Evolutionary conservation across 2,797 vertebrate species (phyloP).

Genomic region (Taenioides sp.): DNA sequence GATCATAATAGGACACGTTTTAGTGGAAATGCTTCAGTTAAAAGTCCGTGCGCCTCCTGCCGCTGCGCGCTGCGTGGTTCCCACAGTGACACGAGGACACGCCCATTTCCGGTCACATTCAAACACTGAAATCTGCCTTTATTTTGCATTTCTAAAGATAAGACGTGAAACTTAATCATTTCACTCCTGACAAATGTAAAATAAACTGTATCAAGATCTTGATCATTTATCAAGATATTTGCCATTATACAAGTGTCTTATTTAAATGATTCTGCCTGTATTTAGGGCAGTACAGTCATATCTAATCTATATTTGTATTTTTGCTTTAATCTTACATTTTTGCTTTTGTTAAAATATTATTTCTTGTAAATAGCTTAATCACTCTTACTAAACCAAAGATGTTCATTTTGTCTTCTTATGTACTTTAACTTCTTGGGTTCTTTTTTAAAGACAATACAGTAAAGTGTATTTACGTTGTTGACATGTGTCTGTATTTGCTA

Average conservation of each 20-base stretch:
- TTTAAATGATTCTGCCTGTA: too few relatives aligned
- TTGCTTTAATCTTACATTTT: not conserved
- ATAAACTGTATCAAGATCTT: not conserved
- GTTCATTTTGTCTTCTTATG: too few relatives aligned
- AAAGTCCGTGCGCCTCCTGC: constrained; percentile 29
- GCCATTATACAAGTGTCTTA: not conserved
- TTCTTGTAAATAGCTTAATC: not conserved
- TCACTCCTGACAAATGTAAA: too few relatives aligned
- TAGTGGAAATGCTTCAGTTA: constrained; percentile 37
- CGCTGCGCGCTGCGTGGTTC: constrained; percentile 65
- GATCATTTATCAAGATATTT: not conserved
- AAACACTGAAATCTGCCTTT: constrained; percentile 5
- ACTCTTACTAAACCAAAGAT: too few relatives aligned
- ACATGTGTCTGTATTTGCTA: too few relatives aligned
- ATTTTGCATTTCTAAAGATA: not conserved
- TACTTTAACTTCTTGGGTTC: too few relatives aligned
- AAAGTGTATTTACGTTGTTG: too few relatives aligned
- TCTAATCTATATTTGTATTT: too few relatives aligned
- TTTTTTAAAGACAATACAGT: too few relatives aligned
- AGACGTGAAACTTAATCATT: too few relatives aligned
- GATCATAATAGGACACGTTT: constrained; percentile 36
- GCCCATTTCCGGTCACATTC: constrained; percentile 60
- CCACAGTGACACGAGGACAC: constrained; percentile 68
- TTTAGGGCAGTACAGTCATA: too few relatives aligned
- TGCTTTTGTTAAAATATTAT: not conserved